These are phyloP conservation scores for Thamnaconus septentrionalis DNA, from an alignment of 2,113 vertebrate genomes.

Conservation along the genomic window DNA sequence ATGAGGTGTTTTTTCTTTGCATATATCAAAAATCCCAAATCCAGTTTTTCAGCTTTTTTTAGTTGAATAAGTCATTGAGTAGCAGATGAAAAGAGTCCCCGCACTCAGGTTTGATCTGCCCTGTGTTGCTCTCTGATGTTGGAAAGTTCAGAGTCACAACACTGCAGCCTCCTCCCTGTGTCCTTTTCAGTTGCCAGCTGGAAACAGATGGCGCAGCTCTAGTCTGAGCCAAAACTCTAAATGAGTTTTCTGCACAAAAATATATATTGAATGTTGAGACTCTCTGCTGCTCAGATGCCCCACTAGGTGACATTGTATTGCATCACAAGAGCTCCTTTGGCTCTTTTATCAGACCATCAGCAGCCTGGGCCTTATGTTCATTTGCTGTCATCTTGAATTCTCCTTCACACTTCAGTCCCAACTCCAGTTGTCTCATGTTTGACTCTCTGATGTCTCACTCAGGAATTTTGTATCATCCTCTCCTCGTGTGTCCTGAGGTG, in stretches of 20 bases:
- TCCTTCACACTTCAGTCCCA: background rate
- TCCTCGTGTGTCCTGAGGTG: slow-evolving; percentile 1
- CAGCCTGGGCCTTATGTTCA: slow-evolving; percentile 3
- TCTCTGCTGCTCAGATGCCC: background rate
- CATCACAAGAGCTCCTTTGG: background rate
- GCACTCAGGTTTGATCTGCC: too few relatives aligned
- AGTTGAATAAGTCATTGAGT: too few relatives aligned
- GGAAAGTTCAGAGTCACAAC: background rate
- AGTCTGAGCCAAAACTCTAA: slow-evolving; percentile 14
- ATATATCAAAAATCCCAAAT: too few relatives aligned
- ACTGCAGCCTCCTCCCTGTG: slow-evolving; percentile 13
- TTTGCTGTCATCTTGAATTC: background rate
- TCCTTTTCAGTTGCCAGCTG: slow-evolving; percentile 17
- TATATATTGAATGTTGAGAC: background rate
- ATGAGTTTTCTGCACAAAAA: slow-evolving; percentile 14
- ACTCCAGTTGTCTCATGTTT: background rate
- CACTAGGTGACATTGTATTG: background rate
- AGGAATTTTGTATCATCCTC: slow-evolving; percentile 6
- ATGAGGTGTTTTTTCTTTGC: too few relatives aligned
- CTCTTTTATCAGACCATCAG: slow-evolving; percentile 1
- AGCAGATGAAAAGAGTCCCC: too few relatives aligned
- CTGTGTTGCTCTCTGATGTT: too few relatives aligned
- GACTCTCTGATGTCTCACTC: background rate
- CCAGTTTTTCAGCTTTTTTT: too few relatives aligned
- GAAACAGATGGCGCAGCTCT: slow-evolving; percentile 28